These are phyloP conservation scores for Cephalopholis sonnerati DNA, from an alignment of 2,113 vertebrate species.

Conservation along the genomic window DNA sequence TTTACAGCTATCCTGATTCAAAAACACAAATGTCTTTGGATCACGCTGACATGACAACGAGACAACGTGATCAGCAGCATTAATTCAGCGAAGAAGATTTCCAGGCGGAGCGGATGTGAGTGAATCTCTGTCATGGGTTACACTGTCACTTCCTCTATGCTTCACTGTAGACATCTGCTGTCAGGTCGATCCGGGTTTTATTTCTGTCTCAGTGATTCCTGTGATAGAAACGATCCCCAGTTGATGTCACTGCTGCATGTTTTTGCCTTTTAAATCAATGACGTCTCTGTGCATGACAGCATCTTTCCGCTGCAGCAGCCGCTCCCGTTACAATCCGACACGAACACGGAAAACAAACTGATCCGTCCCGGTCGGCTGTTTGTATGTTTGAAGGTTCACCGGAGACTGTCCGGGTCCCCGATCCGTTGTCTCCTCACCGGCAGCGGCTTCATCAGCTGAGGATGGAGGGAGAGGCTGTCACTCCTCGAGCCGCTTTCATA, in stretches of 20 bases:
- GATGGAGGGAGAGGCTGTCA: slow-evolving; percentile 37
- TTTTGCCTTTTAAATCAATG: slow-evolving; percentile 1
- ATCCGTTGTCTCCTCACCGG: background rate
- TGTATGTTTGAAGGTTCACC: background rate
- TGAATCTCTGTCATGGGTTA: background rate
- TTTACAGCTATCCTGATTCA: no score
- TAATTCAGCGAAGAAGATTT: background rate
- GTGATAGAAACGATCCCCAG: background rate
- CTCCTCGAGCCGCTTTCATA: background rate
- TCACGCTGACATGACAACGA: slow-evolving; percentile 5
- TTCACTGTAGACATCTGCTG: background rate
- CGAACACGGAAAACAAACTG: slow-evolving; percentile 32
- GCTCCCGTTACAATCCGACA: slow-evolving; percentile 10
- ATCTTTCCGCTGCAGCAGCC: slow-evolving; percentile 13
- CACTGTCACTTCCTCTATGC: slow-evolving; percentile 14
- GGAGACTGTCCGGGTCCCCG: background rate
- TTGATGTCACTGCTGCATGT: background rate
- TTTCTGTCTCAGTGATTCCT: background rate
- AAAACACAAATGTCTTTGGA: background rate
- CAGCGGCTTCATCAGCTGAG: background rate
- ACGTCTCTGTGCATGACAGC: slow-evolving; percentile 21
- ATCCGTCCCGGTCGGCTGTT: background rate
- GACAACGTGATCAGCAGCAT: background rate
- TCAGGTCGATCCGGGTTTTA: background rate
- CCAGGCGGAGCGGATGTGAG: slow-evolving; percentile 30